Evolutionary conservation across 2,113 vertebrate genomes (phyloP), one percentile per base, ranked within the genome.

Genomic region (Phaethon lepturus): DNA sequence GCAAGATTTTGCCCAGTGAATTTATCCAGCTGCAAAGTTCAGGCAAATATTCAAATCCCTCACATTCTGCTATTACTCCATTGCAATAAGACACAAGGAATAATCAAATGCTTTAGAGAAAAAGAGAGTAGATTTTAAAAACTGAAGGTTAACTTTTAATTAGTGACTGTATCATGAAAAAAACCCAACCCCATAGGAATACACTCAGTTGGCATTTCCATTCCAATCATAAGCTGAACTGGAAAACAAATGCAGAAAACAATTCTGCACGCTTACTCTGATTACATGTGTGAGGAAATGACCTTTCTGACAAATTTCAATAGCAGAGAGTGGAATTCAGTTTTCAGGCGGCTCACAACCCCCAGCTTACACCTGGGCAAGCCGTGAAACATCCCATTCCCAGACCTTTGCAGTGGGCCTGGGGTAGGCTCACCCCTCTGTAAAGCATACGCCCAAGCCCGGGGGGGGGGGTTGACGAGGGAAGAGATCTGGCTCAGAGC

Each of bases 381-480:
- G 38, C 25, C 22, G 16, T 19, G 52, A 14, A 68, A 59, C 49
- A 20, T 31, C 8, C 22, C 25, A 28, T 2, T 2, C 26, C 24
- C 44, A 67, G 24, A 24, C 11, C 31, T 89, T 23, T 1, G 3
- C 25, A 31, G 25, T 4, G 12, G 25, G 45, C 44, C 31, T 11
- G 10, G 33, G 23, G 13, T 6, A 22, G 53, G 55, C 20, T 56
- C 55, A 13, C n/a, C 40, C 17, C 29, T 11, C 55, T 31, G 49
- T 69, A 11, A n/a, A 22, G 38, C 15, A 2, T 6, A 7, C 0
- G 7, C 14, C 22, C 2, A 4, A 52, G 28, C 47, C 23, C 47
- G n/a, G n/a, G n/a, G 7, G 14, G 40, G 6, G 17, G 16, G 23
- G 15, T 2, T 23, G n/a, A 9, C 3, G 31, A 29, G 22, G n/a